Evolutionary conservation across 2,797 vertebrate species (phyloP), one percentile per base, ranked within the genome.

Genomic region (Acomys russatus): DNA sequence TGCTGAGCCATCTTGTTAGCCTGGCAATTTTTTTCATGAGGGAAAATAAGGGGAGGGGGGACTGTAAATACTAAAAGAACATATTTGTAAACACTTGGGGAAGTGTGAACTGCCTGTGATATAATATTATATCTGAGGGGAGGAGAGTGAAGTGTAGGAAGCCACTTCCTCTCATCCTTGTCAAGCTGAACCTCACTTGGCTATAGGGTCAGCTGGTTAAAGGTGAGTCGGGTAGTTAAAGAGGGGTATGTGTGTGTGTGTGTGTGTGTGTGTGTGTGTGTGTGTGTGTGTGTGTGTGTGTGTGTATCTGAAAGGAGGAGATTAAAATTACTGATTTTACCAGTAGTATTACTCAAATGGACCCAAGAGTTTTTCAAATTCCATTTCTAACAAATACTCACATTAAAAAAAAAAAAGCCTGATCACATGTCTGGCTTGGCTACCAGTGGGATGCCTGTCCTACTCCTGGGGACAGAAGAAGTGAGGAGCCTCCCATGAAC

Each of bases 41-140:
- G 30, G 56, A 70, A 86, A 86, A n/a, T 44, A 28, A 38, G 23
- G 12, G n/a, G 49, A n/a, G 30, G 3, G 7, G 25, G 56, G 10
- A 17, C 25, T 66, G 0, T 95, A 56, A 66, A 20, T 70, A 66
- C 66, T 70, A 80, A 91, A 82, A 79, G 56, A 93, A 91, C 6
- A 18, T 89, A 61, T 84, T 94, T 94, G 63, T 25, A 85, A 68
- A 59, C n/a, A 61, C n/a, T 90, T 82, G 56, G 33, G 33, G 77
- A 84, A 77, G 64, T 49, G 28, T 61, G 90, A 15, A 28, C 59
- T 73, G 14, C 79, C 30, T 70, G 9, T 38, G 54, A 80, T 71
- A 54, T 22, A 54, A 38, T 59, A 89, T 78, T 74, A 23, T 92
- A 35, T 61, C 38, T 79, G n/a, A 7, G 33, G 38, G 12, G 25